phyloP scores from a whole-genome alignment of 30 jellyfish, hydroid and myxozoan species.

The Aurelia aurita region DNA sequence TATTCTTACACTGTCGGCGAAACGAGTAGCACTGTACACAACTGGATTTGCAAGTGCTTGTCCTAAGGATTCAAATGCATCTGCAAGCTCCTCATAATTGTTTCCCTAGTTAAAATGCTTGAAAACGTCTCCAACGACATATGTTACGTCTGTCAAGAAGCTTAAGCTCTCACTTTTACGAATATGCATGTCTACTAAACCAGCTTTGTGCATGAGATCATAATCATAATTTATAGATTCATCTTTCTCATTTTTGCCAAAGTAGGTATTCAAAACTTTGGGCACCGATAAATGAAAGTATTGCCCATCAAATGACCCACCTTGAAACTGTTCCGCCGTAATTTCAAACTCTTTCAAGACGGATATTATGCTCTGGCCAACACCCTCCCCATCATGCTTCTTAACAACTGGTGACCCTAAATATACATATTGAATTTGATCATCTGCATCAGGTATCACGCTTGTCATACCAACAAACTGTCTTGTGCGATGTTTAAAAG shows the following conservation, averaged over 20 bases:
- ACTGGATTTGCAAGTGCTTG: conserved; percentile 37
- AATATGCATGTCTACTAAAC: conserved; percentile 23
- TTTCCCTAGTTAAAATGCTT: conserved; percentile 40
- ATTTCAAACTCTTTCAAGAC: conserved; percentile 30
- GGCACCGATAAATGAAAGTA: conserved; percentile 40
- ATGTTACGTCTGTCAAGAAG: conserved; percentile 37
- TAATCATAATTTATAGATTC: conserved; percentile 29
- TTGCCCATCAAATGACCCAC: conserved; percentile 56
- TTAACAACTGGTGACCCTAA: conserved; percentile 33
- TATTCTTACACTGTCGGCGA: conserved; percentile 16
- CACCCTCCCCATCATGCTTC: conserved; percentile 29
- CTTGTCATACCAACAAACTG: conserved; percentile 11
- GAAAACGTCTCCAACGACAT: conserved; percentile 26
- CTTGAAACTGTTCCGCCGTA: conserved; percentile 36
- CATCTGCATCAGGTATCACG: conserved; percentile 34
- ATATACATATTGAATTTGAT: conserved; percentile 7
- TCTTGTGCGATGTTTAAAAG: conserved; percentile 38
- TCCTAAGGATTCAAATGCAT: conserved; percentile 10
- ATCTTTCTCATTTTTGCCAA: conserved; percentile 15
- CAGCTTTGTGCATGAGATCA: conserved; percentile 41
- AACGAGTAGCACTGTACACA: conserved; percentile 31
- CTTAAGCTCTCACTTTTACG: conserved; percentile 12
- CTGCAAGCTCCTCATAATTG: conserved; percentile 24
- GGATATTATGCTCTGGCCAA: conserved; percentile 29
- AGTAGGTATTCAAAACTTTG: conserved; percentile 14